Evolutionary conservation across 2,113 vertebrate species (phyloP).

Genomic region (Cottus gobio): DNA sequence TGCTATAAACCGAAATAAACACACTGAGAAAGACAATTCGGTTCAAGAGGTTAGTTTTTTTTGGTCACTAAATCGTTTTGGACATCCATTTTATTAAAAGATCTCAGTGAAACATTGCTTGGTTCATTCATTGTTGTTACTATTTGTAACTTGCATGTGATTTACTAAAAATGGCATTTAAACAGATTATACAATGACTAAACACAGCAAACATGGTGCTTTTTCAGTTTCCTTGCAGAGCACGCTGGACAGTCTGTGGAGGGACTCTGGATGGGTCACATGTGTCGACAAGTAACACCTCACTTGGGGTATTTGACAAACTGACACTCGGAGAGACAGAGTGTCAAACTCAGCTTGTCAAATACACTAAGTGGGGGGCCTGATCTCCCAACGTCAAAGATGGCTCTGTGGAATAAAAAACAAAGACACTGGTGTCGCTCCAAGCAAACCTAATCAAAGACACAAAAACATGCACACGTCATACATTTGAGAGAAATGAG

Average conservation of each 20-base stretch:
- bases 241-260: neutral
- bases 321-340: conserved; percentile 96
- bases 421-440: neutral
- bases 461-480: neutral
- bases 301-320: conserved; percentile 99
- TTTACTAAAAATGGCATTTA: neutral
- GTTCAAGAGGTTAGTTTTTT: neutral
- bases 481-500: neutral
- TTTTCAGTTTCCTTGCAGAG: neutral
- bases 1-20: neutral
- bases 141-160: neutral
- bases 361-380: conserved; percentile 96
- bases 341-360: conserved; percentile 98
- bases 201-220: neutral
- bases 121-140: neutral
- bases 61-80: neutral
- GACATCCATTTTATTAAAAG: neutral
- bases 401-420: conserved; percentile 43
- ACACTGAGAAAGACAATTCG: neutral
- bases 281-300: conserved; percentile 82
- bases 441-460: neutral
- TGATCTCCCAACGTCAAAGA: conserved; percentile 36
- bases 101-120: neutral
- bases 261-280: neutral
- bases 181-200: neutral